phyloP scores from a whole-genome alignment of 1,140 invertebrate species.

The Tetragnatha versicolor region DNA sequence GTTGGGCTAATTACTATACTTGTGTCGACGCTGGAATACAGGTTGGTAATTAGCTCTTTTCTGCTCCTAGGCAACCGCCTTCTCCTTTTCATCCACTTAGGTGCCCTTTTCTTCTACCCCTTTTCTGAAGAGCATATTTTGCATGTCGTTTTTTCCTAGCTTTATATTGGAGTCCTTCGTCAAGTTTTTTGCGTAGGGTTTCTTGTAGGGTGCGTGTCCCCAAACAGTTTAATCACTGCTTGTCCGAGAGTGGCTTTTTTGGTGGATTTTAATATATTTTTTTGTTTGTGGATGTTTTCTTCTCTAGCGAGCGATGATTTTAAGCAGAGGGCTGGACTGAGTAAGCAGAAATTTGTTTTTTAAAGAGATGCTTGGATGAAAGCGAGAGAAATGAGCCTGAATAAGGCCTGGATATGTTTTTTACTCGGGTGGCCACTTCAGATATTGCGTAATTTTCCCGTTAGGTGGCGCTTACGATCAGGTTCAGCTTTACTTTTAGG shows the following conservation, averaged over 20 bases:
- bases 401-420: too few species aligned
- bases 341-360: too few species aligned
- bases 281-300: neutral
- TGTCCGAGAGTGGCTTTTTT: neutral
- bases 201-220: conserved; percentile 1
- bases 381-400: too few species aligned
- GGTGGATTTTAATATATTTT: neutral
- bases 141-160: neutral
- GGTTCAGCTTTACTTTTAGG: too few species aligned
- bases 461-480: too few species aligned
- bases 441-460: too few species aligned
- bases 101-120: neutral
- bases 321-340: too few species aligned
- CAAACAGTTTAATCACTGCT: conserved; percentile 28
- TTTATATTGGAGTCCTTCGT: neutral
- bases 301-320: too few species aligned
- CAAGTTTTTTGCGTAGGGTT: neutral
- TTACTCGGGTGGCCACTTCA: too few species aligned
- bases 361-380: too few species aligned
- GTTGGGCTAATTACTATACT: conserved; percentile 53
- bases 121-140: conserved; percentile 13
- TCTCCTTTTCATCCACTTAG: conserved; percentile 18
- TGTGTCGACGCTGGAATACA: conserved; percentile 52
- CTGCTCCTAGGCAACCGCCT: neutral
- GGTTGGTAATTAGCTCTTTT: conserved; percentile 52